These are phyloP conservation scores for Egretta garzetta DNA, from an alignment of 2,113 vertebrate species.

Conservation along the genomic window DNA sequence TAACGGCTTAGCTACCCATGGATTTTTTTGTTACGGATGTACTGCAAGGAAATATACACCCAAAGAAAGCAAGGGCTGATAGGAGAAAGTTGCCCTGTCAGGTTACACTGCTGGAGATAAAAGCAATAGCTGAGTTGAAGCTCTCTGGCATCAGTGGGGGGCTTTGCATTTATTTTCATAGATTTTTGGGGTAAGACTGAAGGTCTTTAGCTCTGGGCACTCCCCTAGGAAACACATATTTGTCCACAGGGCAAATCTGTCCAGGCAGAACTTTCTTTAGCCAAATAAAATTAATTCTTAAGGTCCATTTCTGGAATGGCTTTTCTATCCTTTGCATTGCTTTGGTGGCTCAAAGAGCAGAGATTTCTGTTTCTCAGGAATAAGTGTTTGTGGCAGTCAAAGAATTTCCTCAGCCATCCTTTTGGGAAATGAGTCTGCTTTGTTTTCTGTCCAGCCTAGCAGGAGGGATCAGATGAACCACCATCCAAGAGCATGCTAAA, in stretches of 20 bases:
- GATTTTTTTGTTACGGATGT: background rate
- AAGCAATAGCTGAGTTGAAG: background rate
- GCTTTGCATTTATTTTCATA: background rate
- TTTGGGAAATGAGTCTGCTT: background rate
- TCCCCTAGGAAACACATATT: background rate
- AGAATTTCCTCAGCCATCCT: background rate
- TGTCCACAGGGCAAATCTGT: background rate
- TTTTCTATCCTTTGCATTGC: background rate
- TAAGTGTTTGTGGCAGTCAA: background rate
- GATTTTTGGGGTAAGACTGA: background rate
- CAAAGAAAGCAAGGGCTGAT: background rate
- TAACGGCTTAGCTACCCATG: background rate
- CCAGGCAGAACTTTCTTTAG: background rate
- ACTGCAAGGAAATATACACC: background rate
- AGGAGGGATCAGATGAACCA: background rate
- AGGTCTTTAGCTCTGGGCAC: background rate
- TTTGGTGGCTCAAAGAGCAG: background rate
- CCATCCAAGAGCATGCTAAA: fast-evolving
- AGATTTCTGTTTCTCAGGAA: background rate
- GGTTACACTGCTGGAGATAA: background rate
- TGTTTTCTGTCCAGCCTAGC: background rate
- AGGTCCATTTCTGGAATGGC: background rate
- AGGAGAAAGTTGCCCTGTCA: background rate
- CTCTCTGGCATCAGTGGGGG: background rate
- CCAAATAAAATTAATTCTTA: background rate